Percentiles rank a stretch among this genome's conserved stretches.
phyloP scores from a whole-genome alignment of 2,113 vertebrate species.

The Oplegnathus fasciatus region DNA sequence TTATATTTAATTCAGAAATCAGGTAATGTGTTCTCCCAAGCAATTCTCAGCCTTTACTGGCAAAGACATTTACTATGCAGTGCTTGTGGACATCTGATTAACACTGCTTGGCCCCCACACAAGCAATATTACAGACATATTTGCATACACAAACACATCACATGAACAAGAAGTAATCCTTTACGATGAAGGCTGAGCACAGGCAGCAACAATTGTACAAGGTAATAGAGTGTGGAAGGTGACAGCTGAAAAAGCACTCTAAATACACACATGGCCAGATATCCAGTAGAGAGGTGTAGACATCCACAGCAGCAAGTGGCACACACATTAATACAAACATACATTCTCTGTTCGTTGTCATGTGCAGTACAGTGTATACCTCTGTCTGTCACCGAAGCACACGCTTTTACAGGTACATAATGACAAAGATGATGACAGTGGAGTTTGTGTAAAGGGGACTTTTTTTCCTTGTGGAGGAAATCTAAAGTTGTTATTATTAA shows the following conservation, averaged over 20 bases:
- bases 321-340: slow-evolving; percentile 32
- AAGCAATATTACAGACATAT: slow-evolving; percentile 47
- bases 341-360: slow-evolving; percentile 31
- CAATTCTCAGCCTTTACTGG: slow-evolving; percentile 39
- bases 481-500: slow-evolving; percentile 77
- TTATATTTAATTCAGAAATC: slow-evolving; percentile 1
- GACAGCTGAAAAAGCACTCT: slow-evolving; percentile 40
- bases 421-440: slow-evolving; percentile 51
- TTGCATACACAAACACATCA: slow-evolving; percentile 48
- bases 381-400: slow-evolving; percentile 10
- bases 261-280: slow-evolving; percentile 31
- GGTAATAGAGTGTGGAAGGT: slow-evolving; percentile 44
- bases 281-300: slow-evolving; percentile 27
- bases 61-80: slow-evolving; percentile 49
- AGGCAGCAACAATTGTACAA: slow-evolving; percentile 14
- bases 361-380: slow-evolving; percentile 21
- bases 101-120: slow-evolving; percentile 48
- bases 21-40: slow-evolving; percentile 27
- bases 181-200: slow-evolving; percentile 25
- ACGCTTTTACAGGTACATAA: slow-evolving; percentile 42
- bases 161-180: slow-evolving; percentile 52
- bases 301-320: slow-evolving; percentile 12
- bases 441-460: slow-evolving; percentile 39
- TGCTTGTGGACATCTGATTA: slow-evolving; percentile 72
- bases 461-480: slow-evolving; percentile 56